Base-by-base conservation (phyloP, 2,888 invertebrate species). In the Ashinkailepas kermadecensis region DNA sequence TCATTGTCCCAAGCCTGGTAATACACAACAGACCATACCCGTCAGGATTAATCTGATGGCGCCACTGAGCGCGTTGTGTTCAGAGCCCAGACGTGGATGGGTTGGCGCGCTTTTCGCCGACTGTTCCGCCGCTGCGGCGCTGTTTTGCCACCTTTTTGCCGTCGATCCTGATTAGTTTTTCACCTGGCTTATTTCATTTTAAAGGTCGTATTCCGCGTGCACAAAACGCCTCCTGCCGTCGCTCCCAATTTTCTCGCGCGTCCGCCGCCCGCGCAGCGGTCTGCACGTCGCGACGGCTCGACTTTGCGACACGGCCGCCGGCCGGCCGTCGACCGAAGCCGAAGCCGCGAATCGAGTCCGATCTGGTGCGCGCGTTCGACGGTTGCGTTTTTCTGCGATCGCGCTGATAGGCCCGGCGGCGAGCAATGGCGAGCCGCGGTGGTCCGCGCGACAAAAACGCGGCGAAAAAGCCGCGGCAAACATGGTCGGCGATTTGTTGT, bases 191-290 rank as follows among this genome's bases (percentile, higher is more conserved):
- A 74, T 74, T 74, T 74, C 54, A 74, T 74, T 74, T 56, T 56
- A 56, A 74, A 54, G 74, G 56, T 56, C 74, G 56, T 74, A 74
- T 74, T 56, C 56, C 74, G 54, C 54, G 21, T 56, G 56, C 56
- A 74, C 74, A 74, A 74, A 74, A 74, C 74, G 74, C 74, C 56
- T 74, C 54, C 54, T 21, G 54, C 54, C 74, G 74, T 74, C 74
- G 18, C 54, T 74, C 74, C 74, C 18, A 74, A 74, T 56, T 56
- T 74, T 21, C 54, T 54, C 23, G 23, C 54, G 21, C 54, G 56
- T 3, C 54, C 74, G 10, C 74, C 9, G 10, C 54, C 21, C 10
- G 56, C 8, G 56, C 21, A 56, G 10, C 74, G 21, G 56, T 21
- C 74, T 21, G 54, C 8, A 23, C 21, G 21, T 6, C 56, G 18